Evolutionary conservation across 2,888 invertebrate species (phyloP), one percentile per base, ranked within the genome.

Genomic region (Diplolepis rosae): DNA sequence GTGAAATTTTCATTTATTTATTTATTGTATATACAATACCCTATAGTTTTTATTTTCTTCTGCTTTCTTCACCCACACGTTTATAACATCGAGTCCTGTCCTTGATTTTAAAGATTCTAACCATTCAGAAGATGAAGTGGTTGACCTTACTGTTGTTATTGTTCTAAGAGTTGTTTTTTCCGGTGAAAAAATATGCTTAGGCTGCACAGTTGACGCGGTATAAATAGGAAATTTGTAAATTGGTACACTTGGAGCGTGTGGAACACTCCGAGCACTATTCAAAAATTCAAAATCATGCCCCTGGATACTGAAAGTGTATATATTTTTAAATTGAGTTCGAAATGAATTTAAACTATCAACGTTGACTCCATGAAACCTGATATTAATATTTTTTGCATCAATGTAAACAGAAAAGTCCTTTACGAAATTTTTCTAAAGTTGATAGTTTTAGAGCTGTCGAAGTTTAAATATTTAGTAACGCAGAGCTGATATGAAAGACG

Each of bases 11-110:
- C 30, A 61, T 5, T 9, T 35, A 6, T 28, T 7, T 9, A 18
- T n/a, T 30, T 5, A 24, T 30, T 6, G 32, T 7, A 32, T 30
- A 27, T 52, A 11, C 13, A 28, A 42, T 28, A 78, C 75, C 71
- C 51, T 66, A 54, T 71, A 75, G 32, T 79, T 54, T 32, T 70
- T 67, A 22, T 75, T 72, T 9, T 71, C 73, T 30, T 78, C 77
- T 15, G 82, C 77, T 35, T 78, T 80, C 15, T 79, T 71, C 1
- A 81, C 74, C 83, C 84, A 83, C 7, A 75, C 68, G 48, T 79
- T 80, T 11, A 84, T 74, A 28, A 82, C 79, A n/a, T 83, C 79
- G 5, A 79, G 67, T 50, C 82, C 82, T 9, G 80, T 79, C 65
- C 78, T 78, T 27, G 75, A 68, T 54, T 78, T 80, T 7, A 84